phyloP scores from a whole-genome alignment of 2,888 invertebrate species.

The Tenodera sinensis region DNA sequence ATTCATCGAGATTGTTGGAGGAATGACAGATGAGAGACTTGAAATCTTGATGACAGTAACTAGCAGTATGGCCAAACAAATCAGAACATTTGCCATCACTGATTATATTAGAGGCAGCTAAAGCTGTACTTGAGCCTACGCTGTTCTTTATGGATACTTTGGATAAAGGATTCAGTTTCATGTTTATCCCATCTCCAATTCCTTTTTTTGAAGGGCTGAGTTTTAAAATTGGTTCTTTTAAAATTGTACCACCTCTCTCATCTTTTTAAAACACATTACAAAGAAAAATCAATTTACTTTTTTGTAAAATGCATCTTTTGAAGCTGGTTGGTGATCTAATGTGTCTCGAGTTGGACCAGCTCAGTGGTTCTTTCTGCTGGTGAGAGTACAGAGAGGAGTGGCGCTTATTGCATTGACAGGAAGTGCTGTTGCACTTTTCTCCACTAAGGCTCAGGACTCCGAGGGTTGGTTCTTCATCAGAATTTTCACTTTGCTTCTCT shows the following conservation, averaged over 20 bases:
- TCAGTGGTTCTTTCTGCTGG: not conserved
- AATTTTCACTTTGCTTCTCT: not conserved
- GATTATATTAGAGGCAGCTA: not conserved
- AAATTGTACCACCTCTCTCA: constrained; percentile 8
- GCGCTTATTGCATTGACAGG: constrained; percentile 35
- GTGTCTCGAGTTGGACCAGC: not conserved
- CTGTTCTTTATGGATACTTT: not conserved
- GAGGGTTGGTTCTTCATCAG: not conserved
- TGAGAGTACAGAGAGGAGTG: not conserved
- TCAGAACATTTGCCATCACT: not conserved
- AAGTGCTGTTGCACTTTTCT: constrained; percentile 35
- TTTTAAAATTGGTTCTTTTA: constrained; percentile 26
- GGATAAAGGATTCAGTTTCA: not conserved
- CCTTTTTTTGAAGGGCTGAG: not conserved
- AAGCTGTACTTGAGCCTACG: not conserved
- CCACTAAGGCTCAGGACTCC: constrained; percentile 29
- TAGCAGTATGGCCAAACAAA: not conserved
- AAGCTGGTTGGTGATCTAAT: constrained; percentile 20
- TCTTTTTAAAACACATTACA: not conserved
- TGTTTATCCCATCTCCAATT: not conserved
- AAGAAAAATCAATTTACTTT: constrained; percentile 28
- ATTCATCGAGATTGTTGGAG: not conserved
- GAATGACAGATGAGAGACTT: constrained; percentile 16
- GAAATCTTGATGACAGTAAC: constrained; percentile 24
- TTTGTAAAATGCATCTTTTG: constrained; percentile 24